Evolutionary conservation across 2,888 invertebrate species (phyloP), one percentile per base, ranked within the genome.

Genomic region (Nipponacmea schrenckii): DNA sequence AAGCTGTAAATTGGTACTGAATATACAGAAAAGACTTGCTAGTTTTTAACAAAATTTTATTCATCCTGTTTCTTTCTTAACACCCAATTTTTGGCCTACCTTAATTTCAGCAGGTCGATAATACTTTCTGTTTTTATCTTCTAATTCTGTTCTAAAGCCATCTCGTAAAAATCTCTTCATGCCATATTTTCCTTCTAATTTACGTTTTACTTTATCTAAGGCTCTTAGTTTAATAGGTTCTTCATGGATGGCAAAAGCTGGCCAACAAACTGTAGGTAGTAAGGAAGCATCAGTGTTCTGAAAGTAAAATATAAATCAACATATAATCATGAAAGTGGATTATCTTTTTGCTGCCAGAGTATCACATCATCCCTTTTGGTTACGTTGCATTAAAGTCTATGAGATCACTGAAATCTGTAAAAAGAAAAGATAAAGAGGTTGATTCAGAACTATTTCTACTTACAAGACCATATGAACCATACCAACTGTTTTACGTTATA

Each of bases 181-280:
- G 0, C 99, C 98, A 88, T 95, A 95, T 83, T 92, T 93, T 26
- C 98, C 96, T 88, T 94, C 94, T 69, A 99, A 90, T 79, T 94
- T 93, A 44, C 92, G 91, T 2, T 78, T 77, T 5, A 86, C 79
- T 74, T 96, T 97, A 14, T 92, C 91, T 87, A 98, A 95, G 0
- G 98, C 96, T 84, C 94, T 92, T 73, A 93, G 93, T 73, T 95
- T 95, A n/a, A 98, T 89, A 27, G 93, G 91, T 80, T 96, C 95
- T 88, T 98, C 98, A 83, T 99, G 99, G 0, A 98, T 97, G 0
- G 97, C 97, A 91, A 99, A 99, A 0, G 97, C 96, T 26, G 99
- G 99, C 91, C 97, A 99, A 26, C 97, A 96, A 84, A 99, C 93
- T 1, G 98, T 97, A 7, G 97, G 93, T 62, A 99, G 86, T 31